phyloP scores from a whole-genome alignment of 1,140 invertebrate genomes.

The Micrasema longulum region DNA sequence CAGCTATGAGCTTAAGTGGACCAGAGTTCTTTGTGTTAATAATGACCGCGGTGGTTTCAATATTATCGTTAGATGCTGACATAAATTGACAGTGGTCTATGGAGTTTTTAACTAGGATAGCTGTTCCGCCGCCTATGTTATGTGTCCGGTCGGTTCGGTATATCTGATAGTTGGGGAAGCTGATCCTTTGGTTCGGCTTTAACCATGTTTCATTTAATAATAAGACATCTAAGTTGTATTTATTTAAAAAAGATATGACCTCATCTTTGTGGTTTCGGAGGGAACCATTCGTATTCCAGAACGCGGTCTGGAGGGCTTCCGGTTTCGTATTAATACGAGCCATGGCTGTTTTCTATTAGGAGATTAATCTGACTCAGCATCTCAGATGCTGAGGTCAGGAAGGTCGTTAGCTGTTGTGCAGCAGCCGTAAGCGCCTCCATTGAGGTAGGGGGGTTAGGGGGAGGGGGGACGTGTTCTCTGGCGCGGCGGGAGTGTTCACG shows the following conservation, averaged over 20 bases:
- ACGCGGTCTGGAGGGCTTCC: not conserved
- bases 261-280: not conserved
- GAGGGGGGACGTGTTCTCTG: not conserved
- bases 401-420: not conserved
- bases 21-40: slow-evolving; percentile 1
- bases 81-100: not conserved
- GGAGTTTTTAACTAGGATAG: slow-evolving; percentile 1
- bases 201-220: slow-evolving; percentile 26
- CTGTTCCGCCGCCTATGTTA: slow-evolving; percentile 4
- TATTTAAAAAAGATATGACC: not conserved
- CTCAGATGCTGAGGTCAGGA: not conserved
- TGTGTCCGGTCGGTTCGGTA: not conserved
- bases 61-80: not conserved
- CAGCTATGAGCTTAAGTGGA: not conserved
- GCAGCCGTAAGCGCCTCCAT: not conserved
- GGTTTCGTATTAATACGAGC: not conserved
- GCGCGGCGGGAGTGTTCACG: too few species aligned
- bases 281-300: slow-evolving; percentile 2
- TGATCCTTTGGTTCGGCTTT: not conserved
- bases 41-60: not conserved
- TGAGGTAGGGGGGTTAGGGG: not conserved
- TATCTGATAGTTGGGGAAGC: not conserved
- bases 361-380: not conserved
- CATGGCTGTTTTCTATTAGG: not conserved
- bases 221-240: not conserved